Percentiles rank a stretch among this genome's conserved stretches.
These are phyloP conservation scores for Ophonus ardosiacus DNA, from an alignment of 2,888 invertebrate species.

Conservation along the genomic window DNA sequence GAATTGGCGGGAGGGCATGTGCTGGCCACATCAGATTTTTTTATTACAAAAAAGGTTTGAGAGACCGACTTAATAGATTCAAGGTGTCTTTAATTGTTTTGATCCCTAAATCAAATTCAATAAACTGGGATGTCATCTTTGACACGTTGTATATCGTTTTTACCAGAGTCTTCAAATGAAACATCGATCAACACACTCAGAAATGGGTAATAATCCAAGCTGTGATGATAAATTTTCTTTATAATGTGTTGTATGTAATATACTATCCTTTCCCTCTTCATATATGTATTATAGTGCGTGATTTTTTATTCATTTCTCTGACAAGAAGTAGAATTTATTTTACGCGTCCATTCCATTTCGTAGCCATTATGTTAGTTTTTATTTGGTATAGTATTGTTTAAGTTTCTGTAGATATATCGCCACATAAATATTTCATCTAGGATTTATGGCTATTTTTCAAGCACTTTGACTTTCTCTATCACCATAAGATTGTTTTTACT, in stretches of 20 bases:
- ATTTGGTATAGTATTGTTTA: conserved; percentile 35
- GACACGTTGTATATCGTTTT: no score
- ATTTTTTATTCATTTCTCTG: not conserved
- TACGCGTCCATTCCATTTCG: not conserved
- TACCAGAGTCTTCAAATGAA: no score
- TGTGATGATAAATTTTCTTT: no score
- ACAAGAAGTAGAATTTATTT: not conserved
- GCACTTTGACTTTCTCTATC: not conserved
- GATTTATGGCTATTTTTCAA: conserved; percentile 39
- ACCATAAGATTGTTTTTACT: not conserved
- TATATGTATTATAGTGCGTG: not conserved
- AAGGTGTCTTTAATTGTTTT: no score
- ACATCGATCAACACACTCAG: no score
- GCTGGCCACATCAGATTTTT: no score
- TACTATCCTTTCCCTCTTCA: not conserved
- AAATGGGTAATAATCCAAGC: no score
- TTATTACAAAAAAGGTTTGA: no score
- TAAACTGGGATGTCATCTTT: no score
- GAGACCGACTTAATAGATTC: no score
- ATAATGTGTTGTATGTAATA: not conserved
- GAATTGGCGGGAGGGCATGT: no score
- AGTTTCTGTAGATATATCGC: conserved; percentile 48
- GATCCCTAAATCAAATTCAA: no score
- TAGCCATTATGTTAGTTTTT: conserved; percentile 40
- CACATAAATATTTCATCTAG: conserved; percentile 39